Evolutionary conservation across 2,797 vertebrate species (phyloP), one percentile per base, ranked within the genome.

Genomic region (Sebastes matsubarae): DNA sequence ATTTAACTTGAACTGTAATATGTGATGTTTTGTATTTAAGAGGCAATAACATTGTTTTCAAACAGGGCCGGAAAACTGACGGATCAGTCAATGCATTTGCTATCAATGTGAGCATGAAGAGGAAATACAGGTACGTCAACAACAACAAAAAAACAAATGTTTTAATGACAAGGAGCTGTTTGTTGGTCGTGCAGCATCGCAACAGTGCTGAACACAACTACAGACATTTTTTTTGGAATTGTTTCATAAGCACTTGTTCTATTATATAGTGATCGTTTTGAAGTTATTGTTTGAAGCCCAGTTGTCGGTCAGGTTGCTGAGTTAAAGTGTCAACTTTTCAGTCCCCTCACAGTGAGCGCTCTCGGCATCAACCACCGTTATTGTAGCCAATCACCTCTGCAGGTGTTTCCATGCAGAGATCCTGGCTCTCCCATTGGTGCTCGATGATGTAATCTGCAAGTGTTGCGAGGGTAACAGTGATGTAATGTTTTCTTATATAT

Each of bases 91-190:
- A 99, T 2, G 98, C 98, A 0, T 96, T 96, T 6, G 98, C 98
- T 55, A 91, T 98, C 89, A 99, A 99, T 1, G 97, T 98, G 76
- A 96, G 96, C 24, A 97, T 98, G 95, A 99, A 99, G 93, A 96
- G 98, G 86, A 99, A 99, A 78, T 99, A 99, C 96, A 98, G 98
- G 98, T 99, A 82, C 1, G 92, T 87, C 42, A 24, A 20, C 46
- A 42, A 16, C 46, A 42, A 32, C 12, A 50, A 25, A 4, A 55
- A 24, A 24, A 13, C 2, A 20, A 27, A 38, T 27, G 3, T 54
- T 32, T 3, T n/a, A 5, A n/a, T 14, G 22, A 18, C 2, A 5
- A 24, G 9, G 25, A 67, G 50, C 52, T 59, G 22, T n/a, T 63
- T 29, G 5, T 36, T 13, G 9, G 7, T 20, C 2, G 1, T 52